Evolutionary conservation across 2,888 invertebrate genomes (phyloP), one percentile per base, ranked within the genome.

Genomic region (Drosophila barbarae): DNA sequence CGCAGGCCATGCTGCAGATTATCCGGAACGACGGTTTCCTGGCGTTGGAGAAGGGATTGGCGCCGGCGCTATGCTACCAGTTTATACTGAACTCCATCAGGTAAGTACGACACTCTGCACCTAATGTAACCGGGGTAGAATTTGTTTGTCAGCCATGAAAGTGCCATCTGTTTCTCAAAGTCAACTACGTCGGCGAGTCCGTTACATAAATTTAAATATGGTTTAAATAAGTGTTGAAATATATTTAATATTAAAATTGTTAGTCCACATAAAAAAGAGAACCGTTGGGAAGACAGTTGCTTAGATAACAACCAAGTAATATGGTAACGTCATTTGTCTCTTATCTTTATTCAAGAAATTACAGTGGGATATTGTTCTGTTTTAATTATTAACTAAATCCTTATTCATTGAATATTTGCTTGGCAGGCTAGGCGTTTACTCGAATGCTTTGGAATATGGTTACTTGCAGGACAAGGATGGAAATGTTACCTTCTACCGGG

Each of bases 21-120:
- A 94, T 92, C 0, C 93, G 92, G 76, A 93, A 93, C 55, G 98
- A 98, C 86, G 98, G 98, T 0, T 68, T 95, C 0, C 64, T 91
- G 1, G 95, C 96, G 0, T 87, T 96, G 49, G 95, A 95, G 82
- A 94, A 93, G 74, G 98, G 98, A 0, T 90, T 98, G 1, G 92
- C 93, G 0, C 95, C 98, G 0, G 97, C 97, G 51, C 89, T 98
- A 7, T 93, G 93, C 69, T 96, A 97, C 88, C 98, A 98, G 89
- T 93, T 96, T 83, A 93, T 93, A 61, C 92, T 98, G 86, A 98
- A 98, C 88, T 95, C 96, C 21, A 86, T 88, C 72, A 79, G 89
- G 89, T 88, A 38, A 71, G 49, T 26, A 15, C 3, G 15, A 28
- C 15, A 15, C 49, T 21, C 13, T 15, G 30, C 6, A 28, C 28